Evolutionary conservation across 1,140 invertebrate genomes (phyloP), one percentile per base, ranked within the genome.

Genomic region (Glomeris maerens): DNA sequence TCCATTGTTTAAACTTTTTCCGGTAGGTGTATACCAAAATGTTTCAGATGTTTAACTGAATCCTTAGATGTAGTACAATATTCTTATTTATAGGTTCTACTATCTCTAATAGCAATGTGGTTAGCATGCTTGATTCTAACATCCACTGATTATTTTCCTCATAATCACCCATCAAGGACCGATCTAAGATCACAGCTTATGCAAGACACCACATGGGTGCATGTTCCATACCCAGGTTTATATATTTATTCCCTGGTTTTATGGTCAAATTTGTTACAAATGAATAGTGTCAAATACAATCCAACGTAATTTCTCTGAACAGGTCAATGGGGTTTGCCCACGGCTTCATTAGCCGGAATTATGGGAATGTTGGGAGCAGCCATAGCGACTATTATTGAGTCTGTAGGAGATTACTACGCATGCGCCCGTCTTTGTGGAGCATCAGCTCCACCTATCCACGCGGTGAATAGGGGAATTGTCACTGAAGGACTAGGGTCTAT

Each of bases 321-420:
- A 22, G 25, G 2, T 7, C 86, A 91, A 64, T 93, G 87, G 83
- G 88, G 88, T 2, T 46, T 72, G 10, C 87, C 88, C 0, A 87
- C 83, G 0, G 77, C 85, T 0, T 80, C 73, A 38, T 66, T 79
- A 5, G 77, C 78, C 1, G 81, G 81, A 1, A 82, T 85, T 5
- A 66, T 89, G 14, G 86, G 84, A 0, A 85, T 91, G 79, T 56
- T 89, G 39, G 83, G 84, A 4, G 87, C 83, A 0, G 82, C 89
- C 2, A 60, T 92, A 5, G 81, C 84, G 1, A 87, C 84, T 45
- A 81, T 82, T 0, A 79, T 90, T 4, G 86, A 91, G 66, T 87
- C 84, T 1, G 77, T 91, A 47, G 87, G 86, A 57, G 88, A 91
- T 65, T 91, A 91, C 66, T 84, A 84, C 38, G 87, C 86, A 2